Evolutionary conservation across 2,888 invertebrate species (phyloP).

Genomic region (Ectemnius cavifrons): DNA sequence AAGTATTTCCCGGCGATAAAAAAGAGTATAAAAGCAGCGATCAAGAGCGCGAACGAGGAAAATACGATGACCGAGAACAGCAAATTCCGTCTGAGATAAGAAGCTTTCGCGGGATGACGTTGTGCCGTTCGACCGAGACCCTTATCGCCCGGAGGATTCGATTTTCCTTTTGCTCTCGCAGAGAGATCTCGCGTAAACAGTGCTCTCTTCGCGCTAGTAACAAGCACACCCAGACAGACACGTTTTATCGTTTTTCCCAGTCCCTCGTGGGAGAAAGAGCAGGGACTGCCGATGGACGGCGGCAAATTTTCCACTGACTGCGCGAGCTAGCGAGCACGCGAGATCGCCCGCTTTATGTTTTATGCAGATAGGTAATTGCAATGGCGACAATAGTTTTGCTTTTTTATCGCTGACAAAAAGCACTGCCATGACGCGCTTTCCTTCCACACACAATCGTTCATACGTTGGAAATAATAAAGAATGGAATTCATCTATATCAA

Average conservation of each 20-base stretch:
- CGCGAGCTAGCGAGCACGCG: slow-evolving; percentile 3
- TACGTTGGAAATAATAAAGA: no score
- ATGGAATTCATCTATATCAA: no score
- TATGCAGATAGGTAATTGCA: slow-evolving; percentile 8
- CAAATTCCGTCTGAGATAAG: slow-evolving; percentile 28
- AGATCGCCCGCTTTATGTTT: not conserved
- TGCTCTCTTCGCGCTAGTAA: slow-evolving; percentile 32
- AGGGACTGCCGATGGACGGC: slow-evolving; percentile 10
- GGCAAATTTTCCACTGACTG: slow-evolving; percentile 54
- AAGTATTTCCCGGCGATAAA: no score
- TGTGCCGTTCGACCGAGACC: slow-evolving; percentile 12
- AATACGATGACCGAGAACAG: not conserved
- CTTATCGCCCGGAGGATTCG: slow-evolving; percentile 40
- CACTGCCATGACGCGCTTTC: no score
- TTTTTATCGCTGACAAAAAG: not conserved
- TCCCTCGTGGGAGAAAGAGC: slow-evolving; percentile 28
- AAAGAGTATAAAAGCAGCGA: no score
- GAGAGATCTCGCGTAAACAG: slow-evolving; percentile 49
- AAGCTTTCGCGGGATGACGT: slow-evolving; percentile 21
- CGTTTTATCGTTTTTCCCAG: slow-evolving; percentile 49
- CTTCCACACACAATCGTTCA: no score
- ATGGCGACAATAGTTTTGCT: not conserved
- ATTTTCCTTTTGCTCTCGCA: slow-evolving; percentile 50
- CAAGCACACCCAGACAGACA: not conserved
- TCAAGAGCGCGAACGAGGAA: not conserved